Conservation (phyloP, 2,888 invertebrate genomes). For the Byasa hedistus region DNA sequence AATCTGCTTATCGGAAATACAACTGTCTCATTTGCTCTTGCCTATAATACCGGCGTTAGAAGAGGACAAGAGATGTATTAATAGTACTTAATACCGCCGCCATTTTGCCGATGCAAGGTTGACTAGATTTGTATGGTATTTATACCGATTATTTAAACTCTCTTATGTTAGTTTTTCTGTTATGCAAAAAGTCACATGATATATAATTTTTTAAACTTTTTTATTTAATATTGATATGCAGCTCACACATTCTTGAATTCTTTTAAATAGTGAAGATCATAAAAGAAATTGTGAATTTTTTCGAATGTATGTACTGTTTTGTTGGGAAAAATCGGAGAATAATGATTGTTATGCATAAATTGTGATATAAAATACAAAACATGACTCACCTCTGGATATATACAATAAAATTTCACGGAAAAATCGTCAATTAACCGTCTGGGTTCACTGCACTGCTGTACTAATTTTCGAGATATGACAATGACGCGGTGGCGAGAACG, state of each 20-base stretch:
- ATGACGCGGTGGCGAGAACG: conserved; percentile 78
- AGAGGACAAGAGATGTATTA: conserved; percentile 63
- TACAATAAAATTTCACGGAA: conserved; percentile 65
- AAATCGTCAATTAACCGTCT: conserved; percentile 73
- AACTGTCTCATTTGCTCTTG: conserved; percentile 54
- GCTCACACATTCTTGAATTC: conserved; percentile 8
- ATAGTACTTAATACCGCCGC: conserved; percentile 72
- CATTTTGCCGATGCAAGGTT: conserved; percentile 73
- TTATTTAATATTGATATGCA: conserved; percentile 36
- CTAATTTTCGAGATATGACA: conserved; percentile 79
- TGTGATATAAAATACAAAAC: conserved; percentile 36
- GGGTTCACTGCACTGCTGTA: conserved; percentile 77
- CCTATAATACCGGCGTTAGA: conserved; percentile 36
- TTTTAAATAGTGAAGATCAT: conserved; percentile 28
- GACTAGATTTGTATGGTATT: conserved; percentile 61
- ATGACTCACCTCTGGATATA: conserved; percentile 60
- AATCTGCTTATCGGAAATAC: conserved; percentile 59
- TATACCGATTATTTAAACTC: conserved; percentile 39
- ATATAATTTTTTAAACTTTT: background rate
- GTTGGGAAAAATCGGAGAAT: conserved; percentile 35
- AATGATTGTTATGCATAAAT: conserved; percentile 33
- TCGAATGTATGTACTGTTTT: conserved; percentile 27
- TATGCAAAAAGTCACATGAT: conserved; percentile 1
- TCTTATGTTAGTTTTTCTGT: conserved; percentile 8
- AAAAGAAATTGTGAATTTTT: conserved; percentile 53